Evolutionary conservation across 2,113 vertebrate genomes (phyloP).

Genomic region (Hippocampus mohnikei): DNA sequence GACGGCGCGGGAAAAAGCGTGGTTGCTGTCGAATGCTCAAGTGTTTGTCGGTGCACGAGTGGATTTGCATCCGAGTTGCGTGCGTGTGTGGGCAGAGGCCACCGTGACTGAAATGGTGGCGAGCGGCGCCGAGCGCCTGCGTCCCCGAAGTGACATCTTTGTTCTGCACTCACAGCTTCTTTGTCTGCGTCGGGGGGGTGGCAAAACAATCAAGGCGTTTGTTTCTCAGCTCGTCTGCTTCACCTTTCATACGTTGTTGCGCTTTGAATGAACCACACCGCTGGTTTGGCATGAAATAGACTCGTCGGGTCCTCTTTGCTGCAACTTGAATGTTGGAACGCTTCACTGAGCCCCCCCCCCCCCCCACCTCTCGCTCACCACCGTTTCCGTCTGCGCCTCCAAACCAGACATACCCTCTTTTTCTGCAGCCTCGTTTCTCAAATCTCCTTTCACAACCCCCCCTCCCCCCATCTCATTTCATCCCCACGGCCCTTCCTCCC

Average conservation of each 20-base stretch:
- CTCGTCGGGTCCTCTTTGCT: neutral
- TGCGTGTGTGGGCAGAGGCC: constrained; percentile 25
- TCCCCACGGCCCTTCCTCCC: constrained; percentile 4
- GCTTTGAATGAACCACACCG: neutral
- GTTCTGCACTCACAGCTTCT: constrained; percentile 64
- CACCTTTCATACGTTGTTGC: neutral
- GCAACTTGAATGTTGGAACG: neutral
- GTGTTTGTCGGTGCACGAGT: constrained; percentile 3
- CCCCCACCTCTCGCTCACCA: neutral
- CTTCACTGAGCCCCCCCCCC: neutral
- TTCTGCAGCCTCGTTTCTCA: constrained; percentile 18
- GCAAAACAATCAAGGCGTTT: constrained; percentile 47
- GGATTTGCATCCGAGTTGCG: neutral
- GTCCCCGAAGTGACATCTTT: constrained; percentile 62
- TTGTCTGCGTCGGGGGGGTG: constrained; percentile 51
- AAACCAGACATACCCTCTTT: constrained; percentile 20
- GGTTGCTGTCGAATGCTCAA: neutral
- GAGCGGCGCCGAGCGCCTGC: constrained; percentile 47
- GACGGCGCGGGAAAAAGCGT: neutral
- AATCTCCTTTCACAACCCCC: constrained; percentile 20
- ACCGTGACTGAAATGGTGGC: constrained; percentile 46
- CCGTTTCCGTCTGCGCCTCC: constrained; percentile 14
- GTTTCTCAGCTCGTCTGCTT: constrained; percentile 37
- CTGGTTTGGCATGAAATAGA: neutral
- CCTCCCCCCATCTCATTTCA: constrained; percentile 26